These are phyloP conservation scores for Taxidea taxus DNA, from an alignment of 2,113 vertebrate species.

Conservation along the genomic window DNA sequence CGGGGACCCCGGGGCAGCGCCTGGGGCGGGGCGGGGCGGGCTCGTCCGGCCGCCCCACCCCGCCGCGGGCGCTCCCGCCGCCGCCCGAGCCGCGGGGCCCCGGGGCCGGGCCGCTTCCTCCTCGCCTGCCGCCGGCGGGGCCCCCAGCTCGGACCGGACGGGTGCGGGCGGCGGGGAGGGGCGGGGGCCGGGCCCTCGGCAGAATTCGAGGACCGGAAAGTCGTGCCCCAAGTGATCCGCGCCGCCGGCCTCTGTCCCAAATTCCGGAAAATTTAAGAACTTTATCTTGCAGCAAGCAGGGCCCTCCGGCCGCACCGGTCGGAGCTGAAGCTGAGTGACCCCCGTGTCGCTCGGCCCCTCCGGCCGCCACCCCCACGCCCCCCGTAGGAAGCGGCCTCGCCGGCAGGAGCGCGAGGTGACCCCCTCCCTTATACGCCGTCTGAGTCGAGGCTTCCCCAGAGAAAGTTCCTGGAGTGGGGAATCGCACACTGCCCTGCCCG, in stretches of 20 bases:
- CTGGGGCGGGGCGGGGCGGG: too few species aligned
- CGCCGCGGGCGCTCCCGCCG: fast-evolving
- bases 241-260: not conserved
- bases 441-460: not conserved
- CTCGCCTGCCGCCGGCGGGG: too few species aligned
- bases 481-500: not conserved
- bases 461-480: not conserved
- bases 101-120: too few species aligned
- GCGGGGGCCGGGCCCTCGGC: not conserved
- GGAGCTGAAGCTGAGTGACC: not conserved
- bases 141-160: not conserved
- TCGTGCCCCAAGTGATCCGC: not conserved
- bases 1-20: too few species aligned
- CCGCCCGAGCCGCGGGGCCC: too few species aligned
- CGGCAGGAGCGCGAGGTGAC: not conserved
- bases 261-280: not conserved
- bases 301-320: not conserved
- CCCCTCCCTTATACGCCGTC: not conserved
- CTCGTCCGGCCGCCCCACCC: not conserved
- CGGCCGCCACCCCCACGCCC: not conserved
- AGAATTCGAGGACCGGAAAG: not conserved
- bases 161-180: fast-evolving
- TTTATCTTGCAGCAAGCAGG: not conserved
- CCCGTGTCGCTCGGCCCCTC: too few species aligned
- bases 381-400: not conserved